These are phyloP conservation scores for Propsilocerus akamusi DNA, from an alignment of 1,140 invertebrate genomes.

Conservation along the genomic window DNA sequence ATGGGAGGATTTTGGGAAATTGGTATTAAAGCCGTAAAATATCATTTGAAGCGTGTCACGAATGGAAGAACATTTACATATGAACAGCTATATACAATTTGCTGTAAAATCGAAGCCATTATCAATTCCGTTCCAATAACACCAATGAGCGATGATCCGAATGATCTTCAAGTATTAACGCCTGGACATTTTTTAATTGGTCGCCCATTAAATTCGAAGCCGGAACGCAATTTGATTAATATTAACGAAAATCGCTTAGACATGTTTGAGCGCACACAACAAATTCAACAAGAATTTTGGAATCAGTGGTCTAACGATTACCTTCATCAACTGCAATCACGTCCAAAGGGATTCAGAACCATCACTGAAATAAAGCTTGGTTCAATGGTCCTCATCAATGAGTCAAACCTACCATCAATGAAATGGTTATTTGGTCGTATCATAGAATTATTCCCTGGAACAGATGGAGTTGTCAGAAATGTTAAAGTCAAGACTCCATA, in stretches of 20 bases:
- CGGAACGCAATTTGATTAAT: slow-evolving; percentile 10
- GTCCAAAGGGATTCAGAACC: slow-evolving; percentile 7
- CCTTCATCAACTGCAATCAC: slow-evolving; percentile 7
- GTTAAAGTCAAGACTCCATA: no score
- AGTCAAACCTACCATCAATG: no score
- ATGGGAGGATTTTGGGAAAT: slow-evolving; percentile 13
- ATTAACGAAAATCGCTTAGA: no score
- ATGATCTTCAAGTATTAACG: slow-evolving; percentile 12
- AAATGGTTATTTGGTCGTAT: no score
- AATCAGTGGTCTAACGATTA: slow-evolving; percentile 10
- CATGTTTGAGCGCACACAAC: background rate
- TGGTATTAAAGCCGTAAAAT: slow-evolving; percentile 12
- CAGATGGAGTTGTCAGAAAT: no score
- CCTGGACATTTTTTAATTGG: slow-evolving; percentile 21
- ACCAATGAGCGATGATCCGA: slow-evolving; percentile 12
- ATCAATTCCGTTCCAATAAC: slow-evolving; percentile 12
- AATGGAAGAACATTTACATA: slow-evolving; percentile 9
- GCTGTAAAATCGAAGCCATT: slow-evolving; percentile 11
- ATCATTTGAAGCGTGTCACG: slow-evolving; percentile 8
- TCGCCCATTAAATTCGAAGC: slow-evolving; percentile 10
- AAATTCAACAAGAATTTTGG: slow-evolving; percentile 10
- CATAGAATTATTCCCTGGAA: no score
- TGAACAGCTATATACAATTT: slow-evolving; percentile 10
- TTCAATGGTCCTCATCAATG: no score
- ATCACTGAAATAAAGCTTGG: no score